phyloP scores from a whole-genome alignment of 2,888 invertebrate genomes.

The Lathronympha strigana region DNA sequence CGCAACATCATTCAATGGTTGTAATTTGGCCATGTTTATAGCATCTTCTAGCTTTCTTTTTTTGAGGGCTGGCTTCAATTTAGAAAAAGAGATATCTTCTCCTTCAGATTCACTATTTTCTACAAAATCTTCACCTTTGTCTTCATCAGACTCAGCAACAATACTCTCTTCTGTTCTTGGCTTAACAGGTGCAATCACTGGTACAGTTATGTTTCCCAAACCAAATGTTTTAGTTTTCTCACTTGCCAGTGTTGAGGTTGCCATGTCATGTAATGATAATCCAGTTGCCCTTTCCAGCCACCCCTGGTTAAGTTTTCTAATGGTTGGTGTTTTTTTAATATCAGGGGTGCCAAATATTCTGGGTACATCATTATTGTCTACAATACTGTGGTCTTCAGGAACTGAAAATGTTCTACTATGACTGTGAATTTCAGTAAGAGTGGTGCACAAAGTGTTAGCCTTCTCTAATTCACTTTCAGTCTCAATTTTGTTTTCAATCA shows the following conservation, averaged over 20 bases:
- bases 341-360: slow-evolving; percentile 41
- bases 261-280: slow-evolving; percentile 54
- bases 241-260: slow-evolving; percentile 33
- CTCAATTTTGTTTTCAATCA: slow-evolving; percentile 47
- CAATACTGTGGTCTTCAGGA: slow-evolving; percentile 6
- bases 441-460: slow-evolving; percentile 20
- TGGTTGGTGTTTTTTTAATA: slow-evolving; percentile 49
- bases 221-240: slow-evolving; percentile 61
- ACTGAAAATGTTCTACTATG: neutral
- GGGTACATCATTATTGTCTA: slow-evolving; percentile 7
- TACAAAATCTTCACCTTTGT: slow-evolving; percentile 84
- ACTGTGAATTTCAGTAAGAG: neutral
- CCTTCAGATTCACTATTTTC: slow-evolving; percentile 90
- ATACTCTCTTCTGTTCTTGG: neutral
- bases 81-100: slow-evolving; percentile 68
- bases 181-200: slow-evolving; percentile 41
- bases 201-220: slow-evolving; percentile 64
- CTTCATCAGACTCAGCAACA: slow-evolving; percentile 45
- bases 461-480: slow-evolving; percentile 45
- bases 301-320: slow-evolving; percentile 68
- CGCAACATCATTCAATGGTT: slow-evolving; percentile 42
- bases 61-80: slow-evolving; percentile 84
- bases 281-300: slow-evolving; percentile 80
- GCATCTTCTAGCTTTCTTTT: slow-evolving; percentile 68
- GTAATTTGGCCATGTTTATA: slow-evolving; percentile 41